A percentile compares a stretch with the other conserved stretches of the same genome.
phyloP scores from a whole-genome alignment of 2,113 vertebrate species.

The Ovis canadensis region DNA sequence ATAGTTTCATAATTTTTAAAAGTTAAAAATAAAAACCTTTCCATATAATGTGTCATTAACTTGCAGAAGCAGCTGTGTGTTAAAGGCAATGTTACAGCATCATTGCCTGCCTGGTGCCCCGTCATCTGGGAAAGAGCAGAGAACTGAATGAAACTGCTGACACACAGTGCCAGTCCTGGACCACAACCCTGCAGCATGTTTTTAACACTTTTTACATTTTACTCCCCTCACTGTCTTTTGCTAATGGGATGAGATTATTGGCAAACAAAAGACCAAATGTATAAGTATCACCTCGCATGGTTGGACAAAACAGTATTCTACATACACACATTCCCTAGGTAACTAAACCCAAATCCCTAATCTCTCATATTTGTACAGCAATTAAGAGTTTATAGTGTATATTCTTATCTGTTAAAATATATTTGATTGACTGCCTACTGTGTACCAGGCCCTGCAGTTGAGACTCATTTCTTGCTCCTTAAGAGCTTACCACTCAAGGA shows the following conservation, averaged over 20 bases:
- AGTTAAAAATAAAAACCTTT: neutral
- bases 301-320: neutral
- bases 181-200: neutral
- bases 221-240: neutral
- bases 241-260: neutral
- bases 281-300: neutral
- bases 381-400: neutral
- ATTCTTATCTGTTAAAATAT: neutral
- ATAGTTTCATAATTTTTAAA: neutral
- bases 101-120: neutral
- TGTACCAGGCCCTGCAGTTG: neutral
- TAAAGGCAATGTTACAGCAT: neutral
- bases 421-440: neutral
- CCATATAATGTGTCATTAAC: neutral
- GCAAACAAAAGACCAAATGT: neutral
- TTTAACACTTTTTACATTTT: neutral
- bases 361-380: neutral
- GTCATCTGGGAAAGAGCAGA: neutral
- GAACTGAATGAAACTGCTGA: neutral
- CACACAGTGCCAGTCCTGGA: neutral
- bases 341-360: neutral
- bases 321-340: neutral
- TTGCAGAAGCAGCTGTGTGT: neutral
- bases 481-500: neutral
- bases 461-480: neutral